Percentiles rank a stretch among this genome's conserved stretches.
Conservation (phyloP, 1,140 invertebrate genomes). For the Pararge aegeria region DNA sequence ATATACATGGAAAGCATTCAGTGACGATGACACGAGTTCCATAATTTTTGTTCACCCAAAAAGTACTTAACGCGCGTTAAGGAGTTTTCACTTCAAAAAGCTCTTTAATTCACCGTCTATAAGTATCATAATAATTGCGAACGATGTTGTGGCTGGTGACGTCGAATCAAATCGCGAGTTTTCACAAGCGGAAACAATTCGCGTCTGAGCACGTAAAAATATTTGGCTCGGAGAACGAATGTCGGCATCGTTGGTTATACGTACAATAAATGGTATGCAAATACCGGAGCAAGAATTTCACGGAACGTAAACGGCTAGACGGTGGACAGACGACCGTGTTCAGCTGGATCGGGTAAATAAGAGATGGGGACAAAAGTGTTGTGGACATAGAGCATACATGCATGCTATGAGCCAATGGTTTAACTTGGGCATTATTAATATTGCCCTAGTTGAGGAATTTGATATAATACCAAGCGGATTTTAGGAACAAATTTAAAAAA, state of each 20-base stretch:
- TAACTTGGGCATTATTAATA: not conserved
- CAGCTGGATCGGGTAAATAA: conserved; percentile 50
- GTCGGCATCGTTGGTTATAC: conserved; percentile 43
- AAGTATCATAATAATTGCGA: not conserved
- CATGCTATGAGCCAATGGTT: not conserved
- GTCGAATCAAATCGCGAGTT: conserved; percentile 7
- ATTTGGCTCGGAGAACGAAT: conserved; percentile 60
- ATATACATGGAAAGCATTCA: too few species aligned
- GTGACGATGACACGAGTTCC: too few species aligned
- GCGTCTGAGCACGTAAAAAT: conserved; percentile 57
- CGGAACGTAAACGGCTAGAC: conserved; percentile 67
- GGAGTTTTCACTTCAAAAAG: not conserved
- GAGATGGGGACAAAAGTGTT: conserved; percentile 62
- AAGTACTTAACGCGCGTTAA: too few species aligned
- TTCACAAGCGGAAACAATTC: conserved; percentile 37
- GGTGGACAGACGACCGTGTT: conserved; percentile 54
- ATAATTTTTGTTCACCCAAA: too few species aligned
- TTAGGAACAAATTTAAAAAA: too few species aligned
- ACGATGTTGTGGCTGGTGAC: not conserved
- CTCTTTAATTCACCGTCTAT: not conserved
- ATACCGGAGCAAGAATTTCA: conserved; percentile 65
- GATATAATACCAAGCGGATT: too few species aligned
- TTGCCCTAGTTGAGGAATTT: not conserved
- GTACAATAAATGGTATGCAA: conserved; percentile 50
- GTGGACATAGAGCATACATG: conserved; percentile 30